Conservation (phyloP, 2,113 vertebrate species). For the Condylura cristata region DNA sequence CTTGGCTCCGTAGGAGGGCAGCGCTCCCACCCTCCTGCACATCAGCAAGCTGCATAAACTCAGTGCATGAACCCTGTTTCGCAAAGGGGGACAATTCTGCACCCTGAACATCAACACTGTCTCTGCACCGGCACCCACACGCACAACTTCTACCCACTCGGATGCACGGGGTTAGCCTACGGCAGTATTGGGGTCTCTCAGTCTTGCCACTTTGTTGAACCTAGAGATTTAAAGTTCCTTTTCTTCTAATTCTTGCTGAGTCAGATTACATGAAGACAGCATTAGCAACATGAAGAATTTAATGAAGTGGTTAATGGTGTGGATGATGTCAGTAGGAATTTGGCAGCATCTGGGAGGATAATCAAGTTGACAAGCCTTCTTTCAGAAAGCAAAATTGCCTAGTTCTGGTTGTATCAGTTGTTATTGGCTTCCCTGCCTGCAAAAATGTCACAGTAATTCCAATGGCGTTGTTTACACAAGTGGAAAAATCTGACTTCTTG, state of each 20-base stretch:
- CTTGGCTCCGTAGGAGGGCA: neutral
- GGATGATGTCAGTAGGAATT: conserved; percentile 39
- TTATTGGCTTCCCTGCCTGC: conserved; percentile 59
- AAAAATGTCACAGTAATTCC: conserved; percentile 57
- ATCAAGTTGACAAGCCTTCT: conserved; percentile 56
- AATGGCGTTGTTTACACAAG: conserved; percentile 59
- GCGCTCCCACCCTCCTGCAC: accelerated
- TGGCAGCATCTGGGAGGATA: conserved; percentile 38
- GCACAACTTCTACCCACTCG: neutral
- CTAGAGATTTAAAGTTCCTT: neutral
- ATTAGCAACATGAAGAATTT: neutral
- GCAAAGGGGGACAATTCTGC: accelerated
- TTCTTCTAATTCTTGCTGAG: conserved; percentile 34
- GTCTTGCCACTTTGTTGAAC: neutral
- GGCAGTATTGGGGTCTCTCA: neutral
- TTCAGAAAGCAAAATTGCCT: conserved; percentile 57
- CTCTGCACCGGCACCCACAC: no score
- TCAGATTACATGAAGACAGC: conserved; percentile 26
- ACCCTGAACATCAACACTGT: neutral
- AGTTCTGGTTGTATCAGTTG: conserved; percentile 26
- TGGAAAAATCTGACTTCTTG: conserved; percentile 50
- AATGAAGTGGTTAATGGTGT: conserved; percentile 27
- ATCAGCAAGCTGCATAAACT: neutral
- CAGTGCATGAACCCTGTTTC: no score
- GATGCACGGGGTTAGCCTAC: neutral